These are phyloP conservation scores for Siphlonurus alternatus DNA, from an alignment of 2,888 invertebrate genomes.

Conservation along the genomic window DNA sequence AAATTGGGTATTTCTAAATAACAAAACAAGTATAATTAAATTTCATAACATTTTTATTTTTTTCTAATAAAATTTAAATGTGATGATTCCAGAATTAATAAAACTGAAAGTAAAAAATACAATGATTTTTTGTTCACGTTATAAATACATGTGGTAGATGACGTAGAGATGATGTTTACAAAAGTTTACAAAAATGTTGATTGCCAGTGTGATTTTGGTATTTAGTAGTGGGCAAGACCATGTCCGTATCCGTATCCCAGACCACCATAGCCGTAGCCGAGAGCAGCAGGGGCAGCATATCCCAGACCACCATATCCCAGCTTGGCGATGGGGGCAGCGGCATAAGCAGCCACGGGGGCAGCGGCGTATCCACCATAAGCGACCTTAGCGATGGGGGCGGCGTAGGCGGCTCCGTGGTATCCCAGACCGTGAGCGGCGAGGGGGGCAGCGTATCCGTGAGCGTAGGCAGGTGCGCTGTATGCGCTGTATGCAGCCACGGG, in stretches of 20 bases:
- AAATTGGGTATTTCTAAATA: no score
- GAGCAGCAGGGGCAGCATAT: neutral
- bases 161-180: neutral
- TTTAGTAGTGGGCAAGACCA: neutral
- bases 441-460: neutral
- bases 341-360: neutral
- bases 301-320: neutral
- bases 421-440: no score
- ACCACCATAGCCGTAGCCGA: neutral
- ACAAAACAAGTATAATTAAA: no score
- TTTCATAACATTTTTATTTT: no score
- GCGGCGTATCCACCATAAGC: no score
- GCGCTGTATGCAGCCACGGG: neutral
- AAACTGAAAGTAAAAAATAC: no score
- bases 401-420: neutral
- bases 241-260: neutral
- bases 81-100: no score
- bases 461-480: neutral
- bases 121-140: neutral
- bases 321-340: neutral
- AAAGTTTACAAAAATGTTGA: neutral
- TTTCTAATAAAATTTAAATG: no score
- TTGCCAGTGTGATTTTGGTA: neutral
- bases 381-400: conserved; percentile 4
- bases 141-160: neutral